Evolutionary conservation across 2,113 vertebrate species (phyloP).

Genomic region (Hypocryptadius cinnamomeus): DNA sequence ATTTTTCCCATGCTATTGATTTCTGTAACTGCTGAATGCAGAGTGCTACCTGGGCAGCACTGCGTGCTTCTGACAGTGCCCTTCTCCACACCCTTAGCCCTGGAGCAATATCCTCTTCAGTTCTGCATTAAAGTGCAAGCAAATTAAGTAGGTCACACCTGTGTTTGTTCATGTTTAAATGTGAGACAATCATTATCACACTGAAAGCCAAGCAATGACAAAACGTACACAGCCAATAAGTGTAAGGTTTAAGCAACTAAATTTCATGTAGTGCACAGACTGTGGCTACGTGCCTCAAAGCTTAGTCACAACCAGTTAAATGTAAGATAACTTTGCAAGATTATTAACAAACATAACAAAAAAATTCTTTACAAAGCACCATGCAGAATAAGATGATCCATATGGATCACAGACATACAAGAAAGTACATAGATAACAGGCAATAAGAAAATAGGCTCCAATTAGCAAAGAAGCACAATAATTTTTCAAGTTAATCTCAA

Average conservation of each 20-base stretch:
- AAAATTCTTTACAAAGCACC: slow-evolving; percentile 78
- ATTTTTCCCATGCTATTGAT: slow-evolving; percentile 98
- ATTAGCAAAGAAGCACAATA: slow-evolving; percentile 88
- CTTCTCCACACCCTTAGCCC: slow-evolving; percentile 96
- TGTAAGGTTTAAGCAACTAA: slow-evolving; percentile 81
- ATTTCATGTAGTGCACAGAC: slow-evolving; percentile 82
- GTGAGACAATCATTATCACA: slow-evolving; percentile 75
- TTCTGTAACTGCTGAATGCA: slow-evolving; percentile 99
- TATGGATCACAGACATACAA: slow-evolving; percentile 79
- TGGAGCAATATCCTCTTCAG: slow-evolving; percentile 96
- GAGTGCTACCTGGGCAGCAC: slow-evolving; percentile 95
- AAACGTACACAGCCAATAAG: slow-evolving; percentile 82
- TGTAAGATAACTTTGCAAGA: slow-evolving; percentile 76
- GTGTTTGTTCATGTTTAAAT: slow-evolving; percentile 47
- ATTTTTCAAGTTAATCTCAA: slow-evolving; percentile 90
- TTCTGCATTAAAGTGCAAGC: slow-evolving; percentile 73
- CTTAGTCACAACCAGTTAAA: slow-evolving; percentile 79
- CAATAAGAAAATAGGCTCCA: slow-evolving; percentile 87
- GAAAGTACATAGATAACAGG: slow-evolving; percentile 82
- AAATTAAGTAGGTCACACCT: slow-evolving; percentile 67
- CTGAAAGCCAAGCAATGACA: slow-evolving; percentile 83
- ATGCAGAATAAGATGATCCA: slow-evolving; percentile 81
- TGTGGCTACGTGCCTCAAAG: slow-evolving; percentile 79
- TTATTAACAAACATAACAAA: slow-evolving; percentile 76
- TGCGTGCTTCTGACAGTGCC: slow-evolving; percentile 88